Evolutionary conservation across 1,140 invertebrate species (phyloP).

Genomic region (Limonius californicus): DNA sequence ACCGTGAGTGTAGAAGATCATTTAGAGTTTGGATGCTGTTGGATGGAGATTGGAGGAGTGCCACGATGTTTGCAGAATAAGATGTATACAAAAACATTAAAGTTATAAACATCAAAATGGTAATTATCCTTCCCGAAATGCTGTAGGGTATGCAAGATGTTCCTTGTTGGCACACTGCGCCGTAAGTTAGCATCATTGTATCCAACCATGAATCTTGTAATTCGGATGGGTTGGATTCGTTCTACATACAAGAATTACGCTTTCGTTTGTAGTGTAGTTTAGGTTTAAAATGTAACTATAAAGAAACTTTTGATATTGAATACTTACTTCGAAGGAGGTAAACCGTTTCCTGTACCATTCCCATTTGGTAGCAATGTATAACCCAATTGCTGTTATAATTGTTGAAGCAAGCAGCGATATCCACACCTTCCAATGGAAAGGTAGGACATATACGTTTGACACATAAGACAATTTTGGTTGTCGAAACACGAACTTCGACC

Average conservation of each 20-base stretch:
- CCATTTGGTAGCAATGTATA: neutral
- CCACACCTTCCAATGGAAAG: slow-evolving; percentile 60
- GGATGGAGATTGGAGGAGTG: slow-evolving; percentile 60
- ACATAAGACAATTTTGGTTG: slow-evolving; percentile 64
- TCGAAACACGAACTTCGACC: slow-evolving; percentile 61
- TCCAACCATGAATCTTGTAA: neutral
- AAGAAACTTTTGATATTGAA: no score
- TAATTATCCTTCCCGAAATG: slow-evolving; percentile 48
- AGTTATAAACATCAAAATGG: slow-evolving; percentile 51
- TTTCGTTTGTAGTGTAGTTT: no score
- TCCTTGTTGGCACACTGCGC: slow-evolving; percentile 62
- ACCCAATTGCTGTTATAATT: slow-evolving; percentile 40
- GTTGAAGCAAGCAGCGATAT: slow-evolving; percentile 45
- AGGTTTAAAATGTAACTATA: no score
- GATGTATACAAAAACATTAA: slow-evolving; percentile 56
- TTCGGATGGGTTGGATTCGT: no score
- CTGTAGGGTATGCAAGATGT: slow-evolving; percentile 42
- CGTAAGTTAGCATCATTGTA: slow-evolving; percentile 47
- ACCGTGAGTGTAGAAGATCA: slow-evolving; percentile 58
- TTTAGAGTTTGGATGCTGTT: slow-evolving; percentile 55
- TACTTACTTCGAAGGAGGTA: neutral
- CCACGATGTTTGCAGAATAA: slow-evolving; percentile 64
- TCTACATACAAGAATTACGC: no score
- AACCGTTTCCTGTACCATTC: no score
- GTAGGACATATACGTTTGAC: slow-evolving; percentile 59